Evolutionary conservation across 2,797 vertebrate genomes (phyloP).

Genomic region (Gallinago nigripennis): DNA sequence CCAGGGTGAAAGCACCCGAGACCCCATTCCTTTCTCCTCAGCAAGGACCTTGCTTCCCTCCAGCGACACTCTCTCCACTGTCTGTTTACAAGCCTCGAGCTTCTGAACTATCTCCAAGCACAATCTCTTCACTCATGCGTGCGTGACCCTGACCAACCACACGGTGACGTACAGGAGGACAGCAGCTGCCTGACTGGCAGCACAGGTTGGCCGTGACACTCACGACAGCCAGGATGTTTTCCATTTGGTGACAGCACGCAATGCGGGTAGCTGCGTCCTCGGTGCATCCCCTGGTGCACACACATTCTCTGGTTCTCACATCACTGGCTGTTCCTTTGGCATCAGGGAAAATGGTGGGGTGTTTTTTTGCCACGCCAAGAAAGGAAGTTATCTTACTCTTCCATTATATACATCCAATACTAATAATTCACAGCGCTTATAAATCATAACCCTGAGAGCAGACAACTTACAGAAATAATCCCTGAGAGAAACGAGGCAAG

Average conservation of each 20-base stretch:
- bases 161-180: not conserved
- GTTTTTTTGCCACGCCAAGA: not conserved
- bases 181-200: not conserved
- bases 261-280: not conserved
- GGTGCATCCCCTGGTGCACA: not conserved
- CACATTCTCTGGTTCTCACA: not conserved
- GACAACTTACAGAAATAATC: not conserved
- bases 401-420: not conserved
- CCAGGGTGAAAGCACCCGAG: not conserved
- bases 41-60: not conserved
- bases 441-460: not conserved
- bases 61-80: not conserved
- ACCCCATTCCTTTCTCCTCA: not conserved
- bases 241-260: not conserved
- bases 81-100: not conserved
- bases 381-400: not conserved
- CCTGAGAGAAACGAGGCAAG: not conserved
- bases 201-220: not conserved
- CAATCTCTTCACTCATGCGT: not conserved
- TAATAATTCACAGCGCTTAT: not conserved
- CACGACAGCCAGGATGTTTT: not conserved
- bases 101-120: not conserved
- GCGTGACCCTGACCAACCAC: not conserved
- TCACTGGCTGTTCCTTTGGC: not conserved
- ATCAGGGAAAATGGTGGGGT: not conserved